Evolutionary conservation across 2,797 vertebrate genomes (phyloP), one percentile per base, ranked within the genome.

Genomic region (Galagoides demidoff): DNA sequence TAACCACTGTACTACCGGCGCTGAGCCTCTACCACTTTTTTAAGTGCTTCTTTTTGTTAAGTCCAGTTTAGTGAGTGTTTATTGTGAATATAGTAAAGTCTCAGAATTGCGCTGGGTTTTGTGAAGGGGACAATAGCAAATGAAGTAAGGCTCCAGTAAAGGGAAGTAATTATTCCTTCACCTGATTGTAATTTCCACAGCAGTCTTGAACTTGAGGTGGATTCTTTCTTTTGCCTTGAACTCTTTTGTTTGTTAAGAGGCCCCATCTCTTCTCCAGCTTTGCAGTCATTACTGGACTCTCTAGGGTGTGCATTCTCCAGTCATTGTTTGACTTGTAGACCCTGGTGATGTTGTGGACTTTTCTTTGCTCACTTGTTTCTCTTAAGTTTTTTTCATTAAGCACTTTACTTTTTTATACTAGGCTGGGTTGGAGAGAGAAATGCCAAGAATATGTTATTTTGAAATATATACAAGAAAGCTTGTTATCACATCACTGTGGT

Each of bases 311-410:
- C 43, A 23, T 52, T 70, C 23, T 22, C 52, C 7, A 77, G 79
- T 22, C n/a, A 49, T 61, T 73, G 20, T 73, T 64, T 73, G 52
- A 76, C 68, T 79, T 90, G 43, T 34, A 82, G 68, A 31, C 25
- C 49, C 14, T 63, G 6, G 43, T 78, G 55, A 63, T 85, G n/a
- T 77, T 19, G 78, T 70, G 31, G 29, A 27, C 31, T 82, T 77
- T 90, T 55, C 71, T 76, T 91, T 83, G 27, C 71, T 85, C 29
- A 68, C 88, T 85, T 78, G 57, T 81, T 94, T 85, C 45, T 94
- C 16, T 2, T 71, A 25, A 29, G 39, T 83, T 93, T 74, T 19
- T 34, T 85, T 92, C 31, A 71, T 39, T 49, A 55, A 52, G 4
- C 71, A 85, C n/a, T 89, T 94, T 66, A 39, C 16, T 57, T 85